phyloP scores from a whole-genome alignment of 2,797 vertebrate species.

The Ciconia nigra region DNA sequence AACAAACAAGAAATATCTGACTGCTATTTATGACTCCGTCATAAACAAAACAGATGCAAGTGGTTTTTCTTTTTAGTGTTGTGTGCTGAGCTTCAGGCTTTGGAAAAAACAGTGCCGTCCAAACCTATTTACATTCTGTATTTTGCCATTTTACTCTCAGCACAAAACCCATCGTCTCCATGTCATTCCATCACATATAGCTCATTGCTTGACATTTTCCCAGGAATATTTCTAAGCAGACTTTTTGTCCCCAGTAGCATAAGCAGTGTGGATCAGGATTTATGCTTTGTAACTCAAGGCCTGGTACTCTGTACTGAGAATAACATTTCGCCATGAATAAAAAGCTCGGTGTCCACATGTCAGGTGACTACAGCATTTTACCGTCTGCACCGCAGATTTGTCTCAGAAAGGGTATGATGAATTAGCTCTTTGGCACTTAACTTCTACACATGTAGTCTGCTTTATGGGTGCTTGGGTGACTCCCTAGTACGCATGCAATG shows the following conservation, averaged over 20 bases:
- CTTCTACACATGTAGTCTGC: background rate
- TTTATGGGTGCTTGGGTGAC: background rate
- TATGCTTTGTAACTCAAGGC: background rate
- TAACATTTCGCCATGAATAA: background rate
- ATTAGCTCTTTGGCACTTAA: background rate
- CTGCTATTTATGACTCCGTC: background rate
- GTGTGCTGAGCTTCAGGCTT: background rate
- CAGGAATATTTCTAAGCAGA: background rate
- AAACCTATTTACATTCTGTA: background rate
- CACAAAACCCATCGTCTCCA: background rate
- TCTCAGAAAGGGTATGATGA: background rate
- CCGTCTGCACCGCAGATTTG: background rate
- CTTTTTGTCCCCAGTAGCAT: background rate
- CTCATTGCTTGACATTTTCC: slow-evolving; percentile 9
- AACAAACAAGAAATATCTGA: background rate
- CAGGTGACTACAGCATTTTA: background rate
- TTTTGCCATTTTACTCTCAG: slow-evolving; percentile 4
- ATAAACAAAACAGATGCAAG: background rate
- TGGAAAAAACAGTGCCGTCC: background rate
- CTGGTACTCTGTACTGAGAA: background rate
- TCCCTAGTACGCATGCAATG: background rate
- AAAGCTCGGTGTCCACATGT: background rate
- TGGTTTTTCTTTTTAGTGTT: background rate
- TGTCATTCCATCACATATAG: background rate
- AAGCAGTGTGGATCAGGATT: background rate